These are phyloP conservation scores for Caracal caracal DNA, from an alignment of 2,113 vertebrate species.

Conservation along the genomic window DNA sequence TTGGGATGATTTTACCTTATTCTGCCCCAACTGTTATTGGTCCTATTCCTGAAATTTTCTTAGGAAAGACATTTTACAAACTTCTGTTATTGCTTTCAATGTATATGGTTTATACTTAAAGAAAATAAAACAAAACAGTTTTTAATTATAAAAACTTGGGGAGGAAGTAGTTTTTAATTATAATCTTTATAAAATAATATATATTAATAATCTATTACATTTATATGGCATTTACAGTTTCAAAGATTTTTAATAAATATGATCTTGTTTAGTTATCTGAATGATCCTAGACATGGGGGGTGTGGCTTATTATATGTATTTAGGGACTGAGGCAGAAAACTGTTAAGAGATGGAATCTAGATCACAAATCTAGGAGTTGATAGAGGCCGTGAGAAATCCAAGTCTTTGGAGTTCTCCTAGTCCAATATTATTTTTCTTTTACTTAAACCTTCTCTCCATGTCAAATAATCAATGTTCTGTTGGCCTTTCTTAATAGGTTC, in stretches of 20 bases:
- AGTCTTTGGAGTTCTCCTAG: slow-evolving; percentile 27
- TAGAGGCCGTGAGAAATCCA: slow-evolving; percentile 8
- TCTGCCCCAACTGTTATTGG: neutral
- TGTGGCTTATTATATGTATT: slow-evolving; percentile 7
- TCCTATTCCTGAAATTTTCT: slow-evolving; percentile 30
- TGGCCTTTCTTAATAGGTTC: neutral
- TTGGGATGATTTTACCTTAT: slow-evolving; percentile 15
- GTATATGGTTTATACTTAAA: neutral
- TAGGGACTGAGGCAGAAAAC: neutral
- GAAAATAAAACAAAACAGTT: slow-evolving; percentile 25
- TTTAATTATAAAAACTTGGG: slow-evolving; percentile 24
- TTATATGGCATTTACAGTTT: slow-evolving; percentile 47
- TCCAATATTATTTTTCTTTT: neutral
- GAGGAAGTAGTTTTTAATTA: slow-evolving; percentile 24
- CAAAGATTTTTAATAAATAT: slow-evolving; percentile 24
- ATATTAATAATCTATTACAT: neutral
- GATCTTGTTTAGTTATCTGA: slow-evolving; percentile 40
- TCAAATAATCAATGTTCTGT: slow-evolving; percentile 28
- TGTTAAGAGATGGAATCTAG: neutral
- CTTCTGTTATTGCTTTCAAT: neutral
- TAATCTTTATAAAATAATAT: slow-evolving; percentile 30
- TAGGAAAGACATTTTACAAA: slow-evolving; percentile 11
- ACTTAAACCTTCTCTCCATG: neutral
- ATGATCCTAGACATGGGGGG: neutral
- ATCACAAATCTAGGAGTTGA: neutral